Percentiles rank a stretch among this genome's conserved stretches.
phyloP scores from a whole-genome alignment of 92 coral and sea anemone species.

The Siderastrea siderea region DNA sequence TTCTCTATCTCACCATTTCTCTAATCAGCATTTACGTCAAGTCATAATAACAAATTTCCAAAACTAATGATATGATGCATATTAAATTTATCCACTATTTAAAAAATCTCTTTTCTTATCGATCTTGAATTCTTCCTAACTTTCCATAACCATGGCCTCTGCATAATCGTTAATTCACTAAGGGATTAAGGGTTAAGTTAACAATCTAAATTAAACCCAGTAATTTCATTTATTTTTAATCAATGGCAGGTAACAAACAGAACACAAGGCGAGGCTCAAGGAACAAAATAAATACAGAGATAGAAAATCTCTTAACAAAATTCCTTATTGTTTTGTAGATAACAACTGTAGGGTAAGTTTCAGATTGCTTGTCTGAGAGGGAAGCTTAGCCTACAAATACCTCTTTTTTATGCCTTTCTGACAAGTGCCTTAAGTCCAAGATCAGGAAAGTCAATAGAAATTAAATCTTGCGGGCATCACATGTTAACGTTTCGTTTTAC shows the following conservation, averaged over 20 bases:
- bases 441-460: too few relatives aligned
- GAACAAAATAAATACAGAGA: slow-evolving; percentile 63
- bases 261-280: slow-evolving; percentile 56
- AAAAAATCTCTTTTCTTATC: not conserved
- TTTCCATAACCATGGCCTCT: not conserved
- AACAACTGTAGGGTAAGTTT: not conserved
- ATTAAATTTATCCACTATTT: too few relatives aligned
- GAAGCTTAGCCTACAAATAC: not conserved
- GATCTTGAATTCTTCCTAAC: not conserved
- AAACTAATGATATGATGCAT: too few relatives aligned
- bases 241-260: slow-evolving; percentile 56
- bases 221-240: slow-evolving; percentile 48
- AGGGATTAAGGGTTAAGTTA: not conserved
- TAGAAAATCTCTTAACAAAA: slow-evolving; percentile 84
- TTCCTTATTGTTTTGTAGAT: slow-evolving; percentile 65
- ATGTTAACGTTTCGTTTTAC: too few relatives aligned
- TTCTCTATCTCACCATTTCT: too few relatives aligned
- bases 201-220: slow-evolving; percentile 2
- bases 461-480: too few relatives aligned
- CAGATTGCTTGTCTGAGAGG: slow-evolving; percentile 1
- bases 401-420: not conserved
- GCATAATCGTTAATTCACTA: not conserved
- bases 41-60: too few relatives aligned
- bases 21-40: too few relatives aligned
- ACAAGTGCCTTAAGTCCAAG: not conserved